A percentile compares a stretch with the other conserved stretches of the same genome.
These are phyloP conservation scores for Chrysolina haemoptera DNA, from an alignment of 2,888 invertebrate species.

Conservation along the genomic window DNA sequence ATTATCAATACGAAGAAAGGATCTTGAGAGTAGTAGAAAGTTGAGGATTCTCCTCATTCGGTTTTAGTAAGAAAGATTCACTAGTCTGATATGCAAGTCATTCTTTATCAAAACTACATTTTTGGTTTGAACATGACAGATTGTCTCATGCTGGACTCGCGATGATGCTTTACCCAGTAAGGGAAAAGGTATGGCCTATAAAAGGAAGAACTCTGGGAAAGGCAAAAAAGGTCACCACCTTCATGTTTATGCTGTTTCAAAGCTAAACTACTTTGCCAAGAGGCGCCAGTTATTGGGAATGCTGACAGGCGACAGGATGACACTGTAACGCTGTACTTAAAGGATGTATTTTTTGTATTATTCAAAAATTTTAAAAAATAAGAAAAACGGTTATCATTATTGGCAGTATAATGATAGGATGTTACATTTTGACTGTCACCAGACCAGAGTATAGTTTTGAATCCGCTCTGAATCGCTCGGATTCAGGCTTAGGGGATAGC, in stretches of 20 bases:
- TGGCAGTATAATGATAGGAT: no score
- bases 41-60: not conserved
- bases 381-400: no score
- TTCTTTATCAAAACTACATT: not conserved
- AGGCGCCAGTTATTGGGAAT: slow-evolving; percentile 19
- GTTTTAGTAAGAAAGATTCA: not conserved
- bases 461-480: no score
- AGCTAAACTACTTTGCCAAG: not conserved
- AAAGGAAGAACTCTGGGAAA: slow-evolving; percentile 28
- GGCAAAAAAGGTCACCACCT: slow-evolving; percentile 13
- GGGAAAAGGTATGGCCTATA: slow-evolving; percentile 22
- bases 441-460: no score
- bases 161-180: not conserved
- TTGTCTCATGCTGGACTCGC: slow-evolving; percentile 10
- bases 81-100: not conserved
- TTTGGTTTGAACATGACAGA: slow-evolving; percentile 2
- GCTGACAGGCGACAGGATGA: not conserved
- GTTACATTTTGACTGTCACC: no score
- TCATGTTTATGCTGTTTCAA: slow-evolving; percentile 9
- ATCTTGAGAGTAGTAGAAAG: not conserved
- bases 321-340: no score
- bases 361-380: no score
- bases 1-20: no score
- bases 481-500: no score
- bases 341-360: no score